Evolutionary conservation across 2,888 invertebrate genomes (phyloP), one percentile per base, ranked within the genome.

Genomic region (Carabus problematicus): DNA sequence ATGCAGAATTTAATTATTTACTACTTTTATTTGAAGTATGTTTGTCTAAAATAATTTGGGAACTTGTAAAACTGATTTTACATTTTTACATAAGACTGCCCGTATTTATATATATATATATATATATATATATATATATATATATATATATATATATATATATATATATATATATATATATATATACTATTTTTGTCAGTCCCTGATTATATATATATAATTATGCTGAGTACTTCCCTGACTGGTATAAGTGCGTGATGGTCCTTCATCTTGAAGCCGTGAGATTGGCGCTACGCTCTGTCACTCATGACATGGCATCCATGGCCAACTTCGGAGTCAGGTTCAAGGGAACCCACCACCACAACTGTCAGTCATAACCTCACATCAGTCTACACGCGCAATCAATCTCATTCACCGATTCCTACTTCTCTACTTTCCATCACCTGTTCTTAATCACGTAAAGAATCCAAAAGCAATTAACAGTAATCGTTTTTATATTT

Each of bases 281-380:
- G 45, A 45, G 45, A 45, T 45, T 45, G 45, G 45, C 45, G 45
- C 45, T 45, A 11, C 12, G 45, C 45, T 29, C 29, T 45, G 45
- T 45, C 45, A 45, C 45, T 45, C 45, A 45, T 12, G 14, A 45
- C 45, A 12, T 6, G 29, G 29, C 6, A 12, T 45, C 42, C 45
- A 45, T 45, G 45, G 45, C 12, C 45, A 45, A 45, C 11, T 14
- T 14, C 45, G 14, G 14, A 45, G 45, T 45, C 45, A 45, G 45
- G 45, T 45, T 45, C 45, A 45, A 45, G 45, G 45, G 7, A 45
- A 45, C 12, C 12, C 29, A 45, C 45, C 1, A 8, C 2, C 45
- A 45, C 12, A 45, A 45, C 11, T 45, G 45, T 3, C 45, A 3
- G 7, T 11, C 45, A 12, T 45, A n/a, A 12, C 45, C n/a, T 45